A percentile compares a stretch with the other conserved stretches of the same genome.
Conservation (phyloP, 2,888 invertebrate species). For the Diloba caeruleocephala region DNA sequence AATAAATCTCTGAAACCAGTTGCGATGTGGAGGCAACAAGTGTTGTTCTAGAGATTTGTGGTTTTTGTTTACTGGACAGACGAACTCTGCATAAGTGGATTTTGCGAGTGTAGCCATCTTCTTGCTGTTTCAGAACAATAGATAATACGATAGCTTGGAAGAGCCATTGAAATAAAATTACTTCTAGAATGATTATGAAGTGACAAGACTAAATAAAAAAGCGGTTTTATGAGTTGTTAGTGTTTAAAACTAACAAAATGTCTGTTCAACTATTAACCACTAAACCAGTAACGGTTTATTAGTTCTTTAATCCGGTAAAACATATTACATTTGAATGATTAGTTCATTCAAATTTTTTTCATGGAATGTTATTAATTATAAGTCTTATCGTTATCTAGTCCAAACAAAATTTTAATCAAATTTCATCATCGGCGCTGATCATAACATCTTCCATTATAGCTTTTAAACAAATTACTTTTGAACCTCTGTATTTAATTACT, state of each 20-base stretch:
- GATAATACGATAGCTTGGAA: slow-evolving; percentile 21
- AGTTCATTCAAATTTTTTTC: no score
- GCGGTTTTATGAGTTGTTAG: not conserved
- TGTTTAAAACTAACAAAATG: not conserved
- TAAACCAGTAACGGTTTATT: no score
- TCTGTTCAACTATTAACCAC: no score
- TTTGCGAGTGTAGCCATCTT: slow-evolving; percentile 31
- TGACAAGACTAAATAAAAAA: no score
- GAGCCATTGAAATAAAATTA: not conserved
- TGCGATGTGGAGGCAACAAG: slow-evolving; percentile 53
- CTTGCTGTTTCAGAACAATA: slow-evolving; percentile 20
- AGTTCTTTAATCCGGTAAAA: no score
- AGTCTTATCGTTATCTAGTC: not conserved
- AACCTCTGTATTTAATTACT: slow-evolving; percentile 54
- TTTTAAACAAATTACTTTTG: slow-evolving; percentile 52
- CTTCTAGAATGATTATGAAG: not conserved
- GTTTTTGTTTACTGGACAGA: slow-evolving; percentile 33
- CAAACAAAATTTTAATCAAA: slow-evolving; percentile 12
- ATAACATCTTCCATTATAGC: slow-evolving; percentile 37
- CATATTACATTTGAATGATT: no score
- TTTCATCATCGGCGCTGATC: slow-evolving; percentile 21
- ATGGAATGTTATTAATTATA: no score
- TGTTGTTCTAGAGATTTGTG: slow-evolving; percentile 33
- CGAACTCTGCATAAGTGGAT: slow-evolving; percentile 22
- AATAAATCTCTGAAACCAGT: slow-evolving; percentile 39